Percentiles rank a stretch among this genome's conserved stretches.
These are phyloP conservation scores for Dipodomys merriami DNA, from an alignment of 2,113 vertebrate genomes.

Conservation along the genomic window DNA sequence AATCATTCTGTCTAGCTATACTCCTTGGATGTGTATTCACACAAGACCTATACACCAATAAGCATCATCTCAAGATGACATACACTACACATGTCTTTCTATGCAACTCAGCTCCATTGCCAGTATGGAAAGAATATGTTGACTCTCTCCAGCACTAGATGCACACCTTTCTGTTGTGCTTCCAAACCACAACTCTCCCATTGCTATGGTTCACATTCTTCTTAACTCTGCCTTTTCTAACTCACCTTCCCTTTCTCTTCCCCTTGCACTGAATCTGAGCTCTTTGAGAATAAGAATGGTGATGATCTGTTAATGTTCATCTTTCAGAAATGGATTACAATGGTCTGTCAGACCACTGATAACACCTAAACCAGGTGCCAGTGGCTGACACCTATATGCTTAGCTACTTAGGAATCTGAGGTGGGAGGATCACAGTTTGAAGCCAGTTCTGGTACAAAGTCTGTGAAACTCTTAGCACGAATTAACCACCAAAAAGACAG, in stretches of 20 bases:
- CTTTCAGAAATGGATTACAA: constrained; percentile 5
- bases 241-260: neutral
- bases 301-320: neutral
- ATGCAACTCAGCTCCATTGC: neutral
- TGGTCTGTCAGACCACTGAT: neutral
- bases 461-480: no score
- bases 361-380: neutral
- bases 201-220: neutral
- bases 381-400: no score
- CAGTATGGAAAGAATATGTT: neutral
- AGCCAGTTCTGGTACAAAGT: no score
- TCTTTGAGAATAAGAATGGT: neutral
- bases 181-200: neutral
- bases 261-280: neutral
- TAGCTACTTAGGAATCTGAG: no score
- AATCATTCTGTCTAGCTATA: constrained; percentile 43
- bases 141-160: neutral
- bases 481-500: no score
- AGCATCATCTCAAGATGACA: neutral
- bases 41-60: neutral
- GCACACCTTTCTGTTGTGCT: neutral
- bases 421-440: no score
- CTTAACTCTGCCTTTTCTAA: neutral
- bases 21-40: neutral
- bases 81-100: neutral